Conservation (phyloP, 2,888 invertebrate genomes). For the Adelphocoris suturalis region DNA sequence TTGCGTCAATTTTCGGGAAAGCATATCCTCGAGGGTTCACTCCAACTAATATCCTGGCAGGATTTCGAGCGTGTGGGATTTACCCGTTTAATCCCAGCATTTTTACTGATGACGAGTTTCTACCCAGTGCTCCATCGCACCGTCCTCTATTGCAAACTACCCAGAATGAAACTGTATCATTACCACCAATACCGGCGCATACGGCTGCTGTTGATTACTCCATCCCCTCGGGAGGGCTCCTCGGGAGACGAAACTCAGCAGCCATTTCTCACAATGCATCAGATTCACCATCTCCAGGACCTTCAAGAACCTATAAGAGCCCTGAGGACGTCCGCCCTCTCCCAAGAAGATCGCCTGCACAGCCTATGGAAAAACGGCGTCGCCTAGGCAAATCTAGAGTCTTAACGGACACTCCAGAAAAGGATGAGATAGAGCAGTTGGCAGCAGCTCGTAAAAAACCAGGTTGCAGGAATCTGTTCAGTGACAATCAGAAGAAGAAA, state of each 20-base stretch:
- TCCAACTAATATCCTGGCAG: conserved; percentile 76
- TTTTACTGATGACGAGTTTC: conserved; percentile 46
- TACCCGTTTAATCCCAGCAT: conserved; percentile 72
- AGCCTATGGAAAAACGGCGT: not conserved
- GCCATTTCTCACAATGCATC: not conserved
- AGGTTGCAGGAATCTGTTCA: not conserved
- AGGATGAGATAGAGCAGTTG: conserved; percentile 2
- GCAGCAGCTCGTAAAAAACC: not conserved
- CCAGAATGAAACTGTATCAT: not conserved
- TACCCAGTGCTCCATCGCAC: conserved; percentile 40
- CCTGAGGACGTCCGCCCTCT: not conserved
- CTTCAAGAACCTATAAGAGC: not conserved
- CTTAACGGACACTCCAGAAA: conserved; percentile 10
- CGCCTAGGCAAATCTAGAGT: conserved; percentile 35
- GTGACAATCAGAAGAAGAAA: not conserved
- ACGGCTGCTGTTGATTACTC: not conserved
- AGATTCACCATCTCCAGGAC: conserved; percentile 3
- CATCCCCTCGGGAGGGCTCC: not conserved
- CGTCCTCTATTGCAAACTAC: not conserved
- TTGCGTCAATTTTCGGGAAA: conserved; percentile 75
- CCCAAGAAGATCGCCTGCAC: conserved; percentile 3
- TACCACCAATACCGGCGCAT: not conserved
- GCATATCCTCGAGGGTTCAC: conserved; percentile 76
- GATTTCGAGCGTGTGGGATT: conserved; percentile 76
- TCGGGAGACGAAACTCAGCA: not conserved